Base-by-base conservation (phyloP, 2,888 invertebrate genomes). In the Caenorhabditis uteleia region DNA sequence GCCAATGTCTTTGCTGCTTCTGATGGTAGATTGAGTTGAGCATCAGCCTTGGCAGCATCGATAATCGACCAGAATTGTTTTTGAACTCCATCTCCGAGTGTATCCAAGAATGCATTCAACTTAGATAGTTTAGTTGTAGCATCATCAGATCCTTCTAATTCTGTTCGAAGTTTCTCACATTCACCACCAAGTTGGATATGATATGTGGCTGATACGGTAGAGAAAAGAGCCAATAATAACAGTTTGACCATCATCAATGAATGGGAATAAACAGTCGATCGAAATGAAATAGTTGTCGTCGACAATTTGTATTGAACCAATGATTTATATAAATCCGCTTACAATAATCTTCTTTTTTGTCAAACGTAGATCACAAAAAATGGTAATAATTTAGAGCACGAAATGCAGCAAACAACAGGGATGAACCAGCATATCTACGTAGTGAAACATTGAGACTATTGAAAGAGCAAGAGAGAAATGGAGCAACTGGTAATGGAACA, bases 361-460 rank as follows among this genome's bases (percentile, higher is more conserved):
- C n/a, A n/a, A n/a, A n/a, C n/a, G n/a, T n/a, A n/a, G n/a, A n/a
- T n/a, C n/a, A n/a, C n/a, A n/a, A n/a, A n/a, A n/a, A n/a, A n/a
- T n/a, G n/a, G n/a, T n/a, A n/a, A n/a, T 25, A n/a, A 33, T 61
- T 18, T 48, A 62, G 62, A 46, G 62, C 62, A 18, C 56, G 64
- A 26, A 54, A 38, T 26, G 26, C 64, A 20, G 64, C 58, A 8
- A 34, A 38, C 3, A 44, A 58, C 1, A 25, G 26, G 23, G 59
- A 75, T 7, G 68, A 75, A 56, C 79, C 78, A 0, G 67, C 70
- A 20, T 79, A 77, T 34, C 47, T 80, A 29, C 57, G 74, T 25
- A 78, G 78, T 39, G 81, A 77, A 44, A 78, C 80, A 3, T 59
- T 81, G 44, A 65, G 71, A 16, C 66, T 80, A 27, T 70, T 81